These are phyloP conservation scores for Apteryx owenii DNA, from an alignment of 2,113 vertebrate genomes.

Conservation along the genomic window DNA sequence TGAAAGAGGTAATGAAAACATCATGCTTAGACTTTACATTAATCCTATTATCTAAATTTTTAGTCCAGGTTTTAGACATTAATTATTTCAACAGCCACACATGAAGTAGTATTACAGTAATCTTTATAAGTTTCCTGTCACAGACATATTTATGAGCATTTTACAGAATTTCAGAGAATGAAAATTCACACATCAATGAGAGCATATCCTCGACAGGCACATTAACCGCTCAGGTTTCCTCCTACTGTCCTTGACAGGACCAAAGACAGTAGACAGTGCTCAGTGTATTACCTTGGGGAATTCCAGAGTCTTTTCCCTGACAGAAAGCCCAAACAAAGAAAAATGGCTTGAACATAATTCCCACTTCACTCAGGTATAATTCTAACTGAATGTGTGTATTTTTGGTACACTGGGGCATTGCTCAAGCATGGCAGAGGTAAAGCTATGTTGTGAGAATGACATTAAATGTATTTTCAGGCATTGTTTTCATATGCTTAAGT, in stretches of 20 bases:
- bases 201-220: background rate
- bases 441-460: background rate
- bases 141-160: background rate
- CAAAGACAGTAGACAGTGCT: background rate
- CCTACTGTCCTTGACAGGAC: background rate
- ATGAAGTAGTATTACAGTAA: background rate
- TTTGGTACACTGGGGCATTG: background rate
- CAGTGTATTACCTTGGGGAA: background rate
- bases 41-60: background rate
- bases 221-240: background rate
- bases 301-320: background rate
- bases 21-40: background rate
- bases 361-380: background rate
- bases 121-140: background rate
- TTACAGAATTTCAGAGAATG: background rate
- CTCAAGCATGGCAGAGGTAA: background rate
- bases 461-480: background rate
- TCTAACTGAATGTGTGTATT: background rate
- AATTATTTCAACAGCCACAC: background rate
- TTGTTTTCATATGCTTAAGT: slow-evolving; percentile 20
- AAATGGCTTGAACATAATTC: background rate
- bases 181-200: background rate
- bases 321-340: background rate
- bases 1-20: background rate
- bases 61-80: background rate